phyloP scores from a whole-genome alignment of 2,888 invertebrate genomes.

The Ashinkailepas kermadecensis region DNA sequence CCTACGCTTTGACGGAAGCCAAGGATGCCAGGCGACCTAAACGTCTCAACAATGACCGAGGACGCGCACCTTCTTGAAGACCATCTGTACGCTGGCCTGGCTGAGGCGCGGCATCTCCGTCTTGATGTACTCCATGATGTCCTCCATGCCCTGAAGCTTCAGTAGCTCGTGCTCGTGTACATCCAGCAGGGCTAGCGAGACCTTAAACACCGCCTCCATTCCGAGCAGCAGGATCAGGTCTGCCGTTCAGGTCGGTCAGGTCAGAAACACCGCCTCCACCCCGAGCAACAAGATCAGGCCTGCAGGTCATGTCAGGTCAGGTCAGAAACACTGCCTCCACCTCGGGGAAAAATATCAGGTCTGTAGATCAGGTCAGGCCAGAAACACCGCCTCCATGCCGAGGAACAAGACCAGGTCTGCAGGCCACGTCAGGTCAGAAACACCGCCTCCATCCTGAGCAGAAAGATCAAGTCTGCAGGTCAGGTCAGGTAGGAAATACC shows the following conservation, averaged over 20 bases:
- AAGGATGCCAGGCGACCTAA: no score
- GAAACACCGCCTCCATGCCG: no score
- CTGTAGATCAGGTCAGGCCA: not conserved
- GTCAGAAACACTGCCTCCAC: slow-evolving; percentile 69
- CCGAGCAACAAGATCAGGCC: slow-evolving; percentile 69
- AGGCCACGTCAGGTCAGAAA: slow-evolving; percentile 45
- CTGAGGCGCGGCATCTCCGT: slow-evolving; percentile 49
- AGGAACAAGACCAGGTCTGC: no score
- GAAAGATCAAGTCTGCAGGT: not conserved
- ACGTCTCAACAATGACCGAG: no score
- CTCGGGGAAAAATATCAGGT: slow-evolving; percentile 51
- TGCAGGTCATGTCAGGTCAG: no score
- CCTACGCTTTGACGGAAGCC: no score
- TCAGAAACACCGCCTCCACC: slow-evolving; percentile 69
- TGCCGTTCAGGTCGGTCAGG: slow-evolving; percentile 42
- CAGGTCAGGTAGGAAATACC: no score
- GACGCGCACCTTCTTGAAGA: slow-evolving; percentile 10
- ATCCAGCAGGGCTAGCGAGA: slow-evolving; percentile 73
- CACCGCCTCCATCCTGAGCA: slow-evolving; percentile 76
- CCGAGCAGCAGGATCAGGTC: slow-evolving; percentile 86
- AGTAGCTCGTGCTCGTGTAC: slow-evolving; percentile 77
- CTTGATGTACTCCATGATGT: slow-evolving; percentile 87
- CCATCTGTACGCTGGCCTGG: not conserved
- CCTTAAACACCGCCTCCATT: slow-evolving; percentile 79
- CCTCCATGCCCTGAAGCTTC: slow-evolving; percentile 80